These are phyloP conservation scores for Cremastinae sp. DNA, from an alignment of 2,888 invertebrate species.

Conservation along the genomic window DNA sequence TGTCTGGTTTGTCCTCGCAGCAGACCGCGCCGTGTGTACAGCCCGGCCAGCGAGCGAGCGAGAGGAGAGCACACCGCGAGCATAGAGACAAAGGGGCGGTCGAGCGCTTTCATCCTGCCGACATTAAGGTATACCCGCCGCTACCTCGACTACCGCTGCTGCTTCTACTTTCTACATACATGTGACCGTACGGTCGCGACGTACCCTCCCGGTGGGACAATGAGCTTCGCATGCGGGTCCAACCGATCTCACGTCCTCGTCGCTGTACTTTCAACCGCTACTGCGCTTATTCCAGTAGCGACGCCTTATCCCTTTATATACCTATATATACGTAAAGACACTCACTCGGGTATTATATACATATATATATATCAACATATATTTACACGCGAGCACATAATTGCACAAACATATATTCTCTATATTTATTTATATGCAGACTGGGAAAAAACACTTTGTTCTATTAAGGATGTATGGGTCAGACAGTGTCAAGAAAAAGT, in stretches of 20 bases:
- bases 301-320: constrained; percentile 30
- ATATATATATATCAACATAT: too few species aligned
- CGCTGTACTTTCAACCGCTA: constrained; percentile 53
- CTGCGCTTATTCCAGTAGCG: constrained; percentile 60
- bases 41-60: constrained; percentile 35
- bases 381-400: too few species aligned
- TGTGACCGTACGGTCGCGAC: constrained; percentile 9
- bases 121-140: constrained; percentile 79
- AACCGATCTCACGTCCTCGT: constrained; percentile 78
- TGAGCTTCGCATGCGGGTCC: constrained; percentile 80
- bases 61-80: constrained; percentile 41
- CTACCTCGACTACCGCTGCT: constrained; percentile 63
- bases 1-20: constrained; percentile 18
- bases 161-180: constrained; percentile 58
- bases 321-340: constrained; percentile 1
- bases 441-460: too few species aligned
- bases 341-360: constrained; percentile 10
- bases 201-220: constrained; percentile 71
- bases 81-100: constrained; percentile 64
- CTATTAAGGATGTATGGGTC: too few species aligned
- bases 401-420: too few species aligned
- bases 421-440: too few species aligned
- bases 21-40: constrained; percentile 8
- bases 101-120: constrained; percentile 78
- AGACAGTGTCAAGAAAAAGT: too few species aligned